Base-by-base conservation (phyloP, 2,797 vertebrate species). In the Cetoscarus ocellatus region DNA sequence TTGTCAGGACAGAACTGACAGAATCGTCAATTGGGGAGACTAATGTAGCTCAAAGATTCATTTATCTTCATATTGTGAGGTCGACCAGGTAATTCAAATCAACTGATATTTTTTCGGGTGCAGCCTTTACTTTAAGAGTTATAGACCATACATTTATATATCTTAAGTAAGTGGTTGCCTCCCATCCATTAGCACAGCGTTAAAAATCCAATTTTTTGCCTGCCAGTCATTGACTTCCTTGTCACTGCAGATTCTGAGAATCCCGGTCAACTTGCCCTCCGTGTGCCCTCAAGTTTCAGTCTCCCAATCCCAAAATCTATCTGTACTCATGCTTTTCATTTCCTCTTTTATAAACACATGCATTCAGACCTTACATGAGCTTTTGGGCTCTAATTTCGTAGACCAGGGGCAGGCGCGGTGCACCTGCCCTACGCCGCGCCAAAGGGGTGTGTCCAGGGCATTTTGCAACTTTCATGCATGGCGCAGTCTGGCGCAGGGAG, bases 51-150 rank as follows among this genome's bases (percentile, higher is more conserved):
- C 17, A 17, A 61, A 42, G 19, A 54, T 54, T 45, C 1, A 51
- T 75, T 72, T 34, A 38, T 71, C 43, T 18, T 50, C 34, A 57
- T 19, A 40, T 50, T 54, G 34, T n/a, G 47, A 1, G 14, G 42
- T 54, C 17, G 27, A 19, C 45, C 58, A 64, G 36, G 12, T 7
- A 12, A 7, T 3, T 59, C 70, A 36, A 70, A 59, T 55, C 35
- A 50, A 42, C 19, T 40, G 67, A 39, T 61, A 40, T 63, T 61
- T 65, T 19, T 43, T n/a, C n/a, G n/a, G n/a, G n/a, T n/a, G n/a
- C n/a, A 14, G 17, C 69, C 36, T 57, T 65, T 11, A 45, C 10
- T 10, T 42, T 4, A 6, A 15, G 40, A 36, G 9, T 14, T n/a
- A 17, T 8, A 8, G 19, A 55, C 8, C 42, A 18, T n/a, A n/a